Evolutionary conservation across 2,888 invertebrate species (phyloP).

Genomic region (Pseudanteris insignis): DNA sequence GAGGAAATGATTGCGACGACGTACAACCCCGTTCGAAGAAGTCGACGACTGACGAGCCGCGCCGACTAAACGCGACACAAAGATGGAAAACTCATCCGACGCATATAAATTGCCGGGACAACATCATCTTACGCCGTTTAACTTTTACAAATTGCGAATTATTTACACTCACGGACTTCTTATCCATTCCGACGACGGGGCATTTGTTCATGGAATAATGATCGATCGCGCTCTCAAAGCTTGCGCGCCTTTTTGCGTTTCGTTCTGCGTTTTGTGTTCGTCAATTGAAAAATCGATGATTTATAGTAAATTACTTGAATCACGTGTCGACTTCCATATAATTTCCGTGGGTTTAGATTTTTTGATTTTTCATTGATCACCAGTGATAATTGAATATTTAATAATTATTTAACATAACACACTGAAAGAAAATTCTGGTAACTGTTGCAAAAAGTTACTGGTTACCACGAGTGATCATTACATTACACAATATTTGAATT

Average conservation of each 20-base stretch:
- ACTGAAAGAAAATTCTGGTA: no score
- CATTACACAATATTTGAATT: no score
- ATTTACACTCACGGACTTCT: conserved; percentile 15
- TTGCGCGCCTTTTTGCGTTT: neutral
- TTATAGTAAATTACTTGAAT: no score
- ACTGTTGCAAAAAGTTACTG: no score
- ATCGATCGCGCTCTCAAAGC: neutral
- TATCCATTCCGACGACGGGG: conserved; percentile 19
- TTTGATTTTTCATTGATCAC: no score
- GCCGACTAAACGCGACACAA: conserved; percentile 31
- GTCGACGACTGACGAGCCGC: conserved; percentile 29
- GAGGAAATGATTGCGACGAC: conserved; percentile 37
- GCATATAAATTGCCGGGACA: conserved; percentile 32
- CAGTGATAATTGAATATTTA: no score
- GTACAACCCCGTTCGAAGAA: conserved; percentile 31
- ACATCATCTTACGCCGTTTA: conserved; percentile 32
- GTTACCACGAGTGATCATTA: no score
- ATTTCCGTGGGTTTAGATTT: no score
- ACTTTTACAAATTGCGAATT: conserved; percentile 31
- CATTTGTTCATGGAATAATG: conserved; percentile 8
- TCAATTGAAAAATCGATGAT: no score
- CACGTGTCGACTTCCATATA: no score
- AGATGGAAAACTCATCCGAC: conserved; percentile 36
- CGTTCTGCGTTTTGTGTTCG: neutral
- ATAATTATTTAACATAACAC: no score